Base-by-base conservation (phyloP, 2,113 vertebrate species). In the Sebastes fasciatus region DNA sequence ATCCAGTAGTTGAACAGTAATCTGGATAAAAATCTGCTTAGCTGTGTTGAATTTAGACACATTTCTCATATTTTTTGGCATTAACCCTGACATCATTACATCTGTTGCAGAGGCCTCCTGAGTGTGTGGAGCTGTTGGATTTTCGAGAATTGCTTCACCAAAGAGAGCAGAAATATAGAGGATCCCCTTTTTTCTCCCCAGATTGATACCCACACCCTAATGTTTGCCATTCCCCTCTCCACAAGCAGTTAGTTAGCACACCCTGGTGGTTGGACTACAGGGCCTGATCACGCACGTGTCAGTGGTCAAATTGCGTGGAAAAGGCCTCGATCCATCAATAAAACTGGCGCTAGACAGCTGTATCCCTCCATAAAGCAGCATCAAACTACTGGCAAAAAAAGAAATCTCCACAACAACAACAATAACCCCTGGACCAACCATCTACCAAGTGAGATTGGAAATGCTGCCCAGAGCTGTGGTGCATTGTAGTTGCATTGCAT, bases 401-500 rank as follows among this genome's bases (percentile, higher is more conserved):
- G 9, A 13, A 49, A 49, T 34, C 43, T 46, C 17, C 2, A 54
- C 10, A 17, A 11, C 16, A 6, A 19, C 17, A 1, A 54, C 10
- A 17, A 11, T 10, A 6, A 19, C 7, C 3, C 0, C 14, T 51
- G 23, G 12, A 62, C 75, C 7, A 1, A 40, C 45, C 74, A 12
- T 40, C 9, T 6, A 6, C 23, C 62, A 60, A 6, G 8, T 5
- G 48, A 9, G 52, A 2, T 19, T 14, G 82, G 49, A 19, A 16
- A 11, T 6, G 42, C 66, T 62, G 94, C 89, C 93, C 84, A 91
- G 93, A 67, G 94, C 96, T 70, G 95, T 86, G 91, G 96, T 96
- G 96, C 95, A 97, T 96, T 97, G 97, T 97, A 96, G 96, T 97
- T 97, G 96, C 96, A 97, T 96, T 97, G 96, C 96, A 97, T 89